These are phyloP conservation scores for Mnemiopsis leidyi DNA, from an alignment of 37 sponge, comb jelly and placozoan genomes.

Conservation along the genomic window DNA sequence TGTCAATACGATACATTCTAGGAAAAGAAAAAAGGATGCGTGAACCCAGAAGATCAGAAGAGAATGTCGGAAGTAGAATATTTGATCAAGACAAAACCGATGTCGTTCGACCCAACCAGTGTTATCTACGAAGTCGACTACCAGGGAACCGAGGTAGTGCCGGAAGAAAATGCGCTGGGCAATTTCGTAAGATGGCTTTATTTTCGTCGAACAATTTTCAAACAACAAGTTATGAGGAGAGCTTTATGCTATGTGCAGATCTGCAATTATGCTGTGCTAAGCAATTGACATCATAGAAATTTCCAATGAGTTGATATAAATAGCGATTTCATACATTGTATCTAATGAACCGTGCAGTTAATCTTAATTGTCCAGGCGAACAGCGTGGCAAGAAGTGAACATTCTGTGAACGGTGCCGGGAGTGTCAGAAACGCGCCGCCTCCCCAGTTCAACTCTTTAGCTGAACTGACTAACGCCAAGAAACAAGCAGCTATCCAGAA, in stretches of 20 bases:
- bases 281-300: too few species aligned
- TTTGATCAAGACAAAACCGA: conserved; percentile 6
- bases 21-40: neutral
- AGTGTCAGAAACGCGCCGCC: conserved; percentile 43
- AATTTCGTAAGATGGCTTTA: neutral
- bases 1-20: too few species aligned
- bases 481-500: conserved; percentile 32
- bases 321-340: too few species aligned
- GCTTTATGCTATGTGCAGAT: too few species aligned
- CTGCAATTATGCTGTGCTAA: too few species aligned
- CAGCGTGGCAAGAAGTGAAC: neutral
- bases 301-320: too few species aligned
- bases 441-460: conserved; percentile 13
- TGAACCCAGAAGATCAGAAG: neutral
- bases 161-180: neutral
- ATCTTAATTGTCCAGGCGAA: neutral
- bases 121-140: conserved; percentile 49
- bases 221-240: too few species aligned
- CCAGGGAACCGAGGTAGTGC: conserved; percentile 55
- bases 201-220: too few species aligned
- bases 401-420: neutral
- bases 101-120: neutral
- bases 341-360: too few species aligned
- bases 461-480: neutral
- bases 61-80: conserved; percentile 19